Evolutionary conservation across 2,797 vertebrate genomes (phyloP).

Genomic region (Bradypodion pumilum): DNA sequence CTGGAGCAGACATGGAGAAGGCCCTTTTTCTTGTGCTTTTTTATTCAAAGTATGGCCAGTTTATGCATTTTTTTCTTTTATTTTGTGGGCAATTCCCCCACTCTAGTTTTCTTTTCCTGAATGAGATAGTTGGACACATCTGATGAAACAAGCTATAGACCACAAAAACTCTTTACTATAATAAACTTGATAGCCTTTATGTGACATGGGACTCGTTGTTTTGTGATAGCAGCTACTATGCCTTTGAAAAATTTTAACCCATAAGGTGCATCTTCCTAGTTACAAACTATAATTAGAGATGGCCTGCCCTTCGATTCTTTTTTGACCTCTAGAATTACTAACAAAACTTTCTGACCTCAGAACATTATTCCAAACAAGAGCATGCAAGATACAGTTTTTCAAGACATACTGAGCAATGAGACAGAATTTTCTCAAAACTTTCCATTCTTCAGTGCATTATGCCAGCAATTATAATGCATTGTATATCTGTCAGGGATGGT

Average conservation of each 20-base stretch:
- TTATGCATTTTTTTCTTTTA: not conserved
- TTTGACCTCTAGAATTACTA: slow-evolving; percentile 18
- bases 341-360: not conserved
- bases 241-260: not conserved
- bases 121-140: not conserved
- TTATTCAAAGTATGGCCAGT: not conserved
- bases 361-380: slow-evolving; percentile 1
- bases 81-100: not conserved
- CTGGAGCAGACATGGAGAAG: too few relatives aligned
- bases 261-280: not conserved
- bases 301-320: not conserved
- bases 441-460: slow-evolving; percentile 3
- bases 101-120: not conserved
- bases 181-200: not conserved
- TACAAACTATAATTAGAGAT: not conserved
- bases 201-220: not conserved
- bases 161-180: not conserved
- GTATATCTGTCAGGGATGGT: not conserved
- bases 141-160: not conserved
- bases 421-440: not conserved
- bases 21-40: too few relatives aligned
- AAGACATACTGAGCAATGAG: slow-evolving; percentile 12
- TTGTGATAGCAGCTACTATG: not conserved
- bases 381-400: slow-evolving; percentile 18
- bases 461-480: slow-evolving; percentile 9